A percentile compares a stretch with the other conserved stretches of the same genome.
Conservation (phyloP, 2,888 invertebrate genomes). For the Diachrysia chrysitis region DNA sequence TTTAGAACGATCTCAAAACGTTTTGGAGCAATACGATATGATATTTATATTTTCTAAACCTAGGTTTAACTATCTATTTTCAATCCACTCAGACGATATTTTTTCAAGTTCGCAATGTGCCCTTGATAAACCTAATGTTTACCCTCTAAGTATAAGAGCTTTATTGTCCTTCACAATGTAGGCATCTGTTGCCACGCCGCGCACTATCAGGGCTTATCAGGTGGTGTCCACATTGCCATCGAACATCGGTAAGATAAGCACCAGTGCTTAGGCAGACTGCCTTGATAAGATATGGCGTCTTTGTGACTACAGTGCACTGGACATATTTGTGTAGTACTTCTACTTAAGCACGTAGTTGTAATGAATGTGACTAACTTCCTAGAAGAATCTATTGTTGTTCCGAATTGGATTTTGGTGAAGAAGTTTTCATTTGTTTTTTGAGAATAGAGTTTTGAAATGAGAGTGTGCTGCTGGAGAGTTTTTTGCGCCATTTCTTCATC, state of each 20-base stretch:
- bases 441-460: no score
- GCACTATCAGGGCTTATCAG: conserved; percentile 60
- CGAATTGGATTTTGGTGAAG: background rate
- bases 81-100: background rate
- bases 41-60: no score
- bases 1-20: no score
- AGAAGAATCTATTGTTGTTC: background rate
- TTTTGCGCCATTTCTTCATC: no score
- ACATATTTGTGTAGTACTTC: conserved; percentile 15
- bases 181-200: conserved; percentile 27
- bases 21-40: no score
- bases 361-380: background rate
- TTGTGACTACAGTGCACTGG: conserved; percentile 40
- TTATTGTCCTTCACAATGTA: conserved; percentile 22
- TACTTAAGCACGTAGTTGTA: background rate
- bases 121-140: conserved; percentile 6
- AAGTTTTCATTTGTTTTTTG: background rate
- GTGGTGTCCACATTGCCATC: conserved; percentile 48
- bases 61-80: no score
- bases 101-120: background rate
- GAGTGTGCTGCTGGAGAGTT: no score
- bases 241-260: conserved; percentile 58
- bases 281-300: conserved; percentile 62
- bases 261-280: conserved; percentile 58
- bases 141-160: conserved; percentile 19